Base-by-base conservation (phyloP, 2,797 vertebrate species). In the Rhinophrynus dorsalis region DNA sequence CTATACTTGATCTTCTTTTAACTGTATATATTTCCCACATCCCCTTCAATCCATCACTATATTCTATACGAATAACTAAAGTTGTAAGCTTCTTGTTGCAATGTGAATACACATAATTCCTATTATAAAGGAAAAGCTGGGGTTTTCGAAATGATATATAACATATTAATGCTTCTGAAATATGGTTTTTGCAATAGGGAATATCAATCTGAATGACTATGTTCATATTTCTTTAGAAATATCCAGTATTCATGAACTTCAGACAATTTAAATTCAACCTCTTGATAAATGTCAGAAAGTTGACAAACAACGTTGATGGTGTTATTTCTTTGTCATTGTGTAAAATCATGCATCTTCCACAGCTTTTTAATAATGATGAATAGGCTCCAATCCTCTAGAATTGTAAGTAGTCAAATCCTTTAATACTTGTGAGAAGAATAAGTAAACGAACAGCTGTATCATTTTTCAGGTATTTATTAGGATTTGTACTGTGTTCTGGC, bases 291-390 rank as follows among this genome's bases (percentile, higher is more conserved):
- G 24, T 61, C 47, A 60, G 24, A 52, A 51, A 60, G 12, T 40
- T 50, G 11, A 68, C 24, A 48, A 48, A 47, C 26, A 68, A 54
- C 13, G 20, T 61, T 17, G 11, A 1, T 24, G 9, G 26, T 2
- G 21, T 21, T 42, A 3, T 45, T 24, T 47, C 11, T 48, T 48
- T 27, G 3, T 59, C 18, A 15, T 47, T 48, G 42, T 48, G 12
- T 37, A 47, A 27, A 40, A 52, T 18, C 8, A 12, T 50, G 23
- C n/a, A 27, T 42, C 3, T 62, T 54, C 21, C 6, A 13, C 37
- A 40, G 27, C n/a, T 32, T 44, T 52, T 69, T 50, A 51, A 51
- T 47, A 30, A 45, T 69, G 27, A 60, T 68, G 24, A 68, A 51
- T 23, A 17, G 15, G n/a, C 15, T 48, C 11, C 44, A 40, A 51